Conservation (phyloP, 2,797 vertebrate species). For the Amblyopsis hoosieri region DNA sequence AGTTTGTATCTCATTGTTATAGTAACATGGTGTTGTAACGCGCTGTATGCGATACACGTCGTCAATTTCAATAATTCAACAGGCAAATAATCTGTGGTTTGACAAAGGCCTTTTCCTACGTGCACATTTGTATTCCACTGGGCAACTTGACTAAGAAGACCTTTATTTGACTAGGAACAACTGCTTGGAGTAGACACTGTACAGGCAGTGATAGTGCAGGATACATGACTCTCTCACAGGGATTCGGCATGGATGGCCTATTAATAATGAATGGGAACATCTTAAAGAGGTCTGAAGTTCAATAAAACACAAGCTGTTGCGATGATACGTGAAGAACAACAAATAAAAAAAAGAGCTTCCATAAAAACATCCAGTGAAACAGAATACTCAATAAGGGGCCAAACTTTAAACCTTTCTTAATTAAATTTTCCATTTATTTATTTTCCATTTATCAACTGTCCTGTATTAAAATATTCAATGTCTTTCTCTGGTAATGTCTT, state of each 20-base stretch:
- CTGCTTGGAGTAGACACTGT: slow-evolving; percentile 18
- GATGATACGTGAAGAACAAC: slow-evolving; percentile 1
- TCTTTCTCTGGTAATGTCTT: slow-evolving; percentile 6
- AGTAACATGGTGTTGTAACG: slow-evolving; percentile 30
- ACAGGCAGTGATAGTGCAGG: slow-evolving; percentile 13
- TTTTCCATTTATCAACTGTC: neutral
- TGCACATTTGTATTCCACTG: slow-evolving; percentile 18
- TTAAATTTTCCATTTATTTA: neutral
- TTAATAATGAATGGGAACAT: slow-evolving; percentile 22
- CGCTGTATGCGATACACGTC: slow-evolving; percentile 4
- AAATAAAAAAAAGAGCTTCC: neutral
- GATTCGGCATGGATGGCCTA: slow-evolving; percentile 12
- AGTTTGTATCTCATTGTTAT: slow-evolving; percentile 40
- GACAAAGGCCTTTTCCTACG: slow-evolving; percentile 18
- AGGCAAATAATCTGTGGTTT: slow-evolving; percentile 1
- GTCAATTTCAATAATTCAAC: slow-evolving; percentile 16
- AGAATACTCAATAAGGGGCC: slow-evolving; percentile 14
- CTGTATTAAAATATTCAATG: neutral
- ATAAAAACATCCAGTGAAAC: slow-evolving; percentile 23
- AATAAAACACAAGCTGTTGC: slow-evolving; percentile 7
- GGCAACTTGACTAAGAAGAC: slow-evolving; percentile 21
- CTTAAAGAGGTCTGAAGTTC: slow-evolving; percentile 21
- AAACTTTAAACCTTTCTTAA: slow-evolving; percentile 16
- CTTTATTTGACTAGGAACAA: slow-evolving; percentile 11
- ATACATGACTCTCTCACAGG: slow-evolving; percentile 20